These are phyloP conservation scores for Pangasius djambal DNA, from an alignment of 2,797 vertebrate species.

Conservation along the genomic window DNA sequence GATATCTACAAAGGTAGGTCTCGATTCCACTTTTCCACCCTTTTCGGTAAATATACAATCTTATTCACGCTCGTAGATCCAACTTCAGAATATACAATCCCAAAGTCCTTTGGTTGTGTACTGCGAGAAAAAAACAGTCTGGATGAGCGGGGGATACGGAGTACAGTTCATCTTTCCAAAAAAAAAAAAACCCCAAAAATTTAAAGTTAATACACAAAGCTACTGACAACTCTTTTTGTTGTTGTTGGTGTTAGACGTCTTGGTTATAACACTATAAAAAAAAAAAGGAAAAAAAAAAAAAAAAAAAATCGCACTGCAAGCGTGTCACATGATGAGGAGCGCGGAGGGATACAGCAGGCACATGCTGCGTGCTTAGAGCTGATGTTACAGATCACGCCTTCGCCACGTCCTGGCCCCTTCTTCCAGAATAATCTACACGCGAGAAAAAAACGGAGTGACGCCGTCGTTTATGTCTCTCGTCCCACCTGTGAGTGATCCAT, in stretches of 20 bases:
- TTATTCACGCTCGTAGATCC: conserved; percentile 56
- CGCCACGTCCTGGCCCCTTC: background rate
- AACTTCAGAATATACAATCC: conserved; percentile 54
- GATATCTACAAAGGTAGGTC: conserved; percentile 78
- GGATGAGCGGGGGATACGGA: conserved; percentile 62
- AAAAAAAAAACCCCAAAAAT: conserved; percentile 46
- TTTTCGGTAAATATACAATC: conserved; percentile 65
- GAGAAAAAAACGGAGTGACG: background rate
- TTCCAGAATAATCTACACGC: background rate
- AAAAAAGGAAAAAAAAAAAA: conserved; percentile 74
- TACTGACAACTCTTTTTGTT: conserved; percentile 33
- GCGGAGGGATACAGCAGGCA: background rate
- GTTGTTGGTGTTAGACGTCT: conserved; percentile 72
- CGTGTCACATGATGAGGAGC: conserved; percentile 70
- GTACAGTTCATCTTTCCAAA: conserved; percentile 56
- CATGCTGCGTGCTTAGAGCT: conserved; percentile 22
- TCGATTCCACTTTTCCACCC: conserved; percentile 62
- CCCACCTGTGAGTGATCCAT: background rate
- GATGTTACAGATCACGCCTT: conserved; percentile 57
- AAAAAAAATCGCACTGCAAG: conserved; percentile 60
- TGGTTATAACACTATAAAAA: conserved; percentile 73
- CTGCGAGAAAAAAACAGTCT: conserved; percentile 65
- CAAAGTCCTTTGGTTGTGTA: conserved; percentile 77
- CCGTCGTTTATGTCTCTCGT: background rate
- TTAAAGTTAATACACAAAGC: conserved; percentile 70